Conservation (phyloP, 2,797 vertebrate species). For the Karalla daura region DNA sequence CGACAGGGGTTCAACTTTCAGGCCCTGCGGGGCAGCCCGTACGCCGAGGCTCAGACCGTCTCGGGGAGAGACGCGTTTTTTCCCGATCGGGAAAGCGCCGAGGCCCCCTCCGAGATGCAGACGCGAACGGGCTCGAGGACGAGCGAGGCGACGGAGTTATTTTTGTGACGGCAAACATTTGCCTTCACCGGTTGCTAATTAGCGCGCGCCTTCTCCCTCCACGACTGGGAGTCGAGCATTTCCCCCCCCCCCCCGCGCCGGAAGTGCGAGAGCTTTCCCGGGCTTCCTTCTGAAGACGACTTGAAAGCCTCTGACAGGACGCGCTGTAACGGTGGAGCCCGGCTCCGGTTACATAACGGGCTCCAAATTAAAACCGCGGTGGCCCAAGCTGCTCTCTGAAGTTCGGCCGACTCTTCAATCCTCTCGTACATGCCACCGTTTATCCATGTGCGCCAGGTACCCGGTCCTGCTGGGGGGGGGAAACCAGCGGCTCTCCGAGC, state of each 20-base stretch:
- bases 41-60: not conserved
- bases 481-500: not conserved
- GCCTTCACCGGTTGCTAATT: constrained; percentile 25
- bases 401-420: not conserved
- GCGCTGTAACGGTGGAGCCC: constrained; percentile 17
- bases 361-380: constrained; percentile 27
- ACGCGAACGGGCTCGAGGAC: constrained; percentile 35
- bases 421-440: not conserved
- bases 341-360: constrained; percentile 68
- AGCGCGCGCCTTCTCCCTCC: constrained; percentile 3
- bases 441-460: not conserved
- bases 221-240: constrained; percentile 16
- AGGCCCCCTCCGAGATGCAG: constrained; percentile 47
- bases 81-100: constrained; percentile 33
- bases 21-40: not conserved
- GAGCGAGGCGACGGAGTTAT: constrained; percentile 21
- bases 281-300: constrained; percentile 35
- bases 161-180: constrained; percentile 44
- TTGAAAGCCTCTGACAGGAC: constrained; percentile 24
- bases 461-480: not conserved
- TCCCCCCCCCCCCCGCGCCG: no score
- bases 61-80: not conserved
- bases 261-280: constrained; percentile 25
- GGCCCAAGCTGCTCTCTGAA: constrained; percentile 26
- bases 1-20: constrained; percentile 17